Evolutionary conservation across 2,113 vertebrate species (phyloP).

Genomic region (Erythrolamprus reginae): DNA sequence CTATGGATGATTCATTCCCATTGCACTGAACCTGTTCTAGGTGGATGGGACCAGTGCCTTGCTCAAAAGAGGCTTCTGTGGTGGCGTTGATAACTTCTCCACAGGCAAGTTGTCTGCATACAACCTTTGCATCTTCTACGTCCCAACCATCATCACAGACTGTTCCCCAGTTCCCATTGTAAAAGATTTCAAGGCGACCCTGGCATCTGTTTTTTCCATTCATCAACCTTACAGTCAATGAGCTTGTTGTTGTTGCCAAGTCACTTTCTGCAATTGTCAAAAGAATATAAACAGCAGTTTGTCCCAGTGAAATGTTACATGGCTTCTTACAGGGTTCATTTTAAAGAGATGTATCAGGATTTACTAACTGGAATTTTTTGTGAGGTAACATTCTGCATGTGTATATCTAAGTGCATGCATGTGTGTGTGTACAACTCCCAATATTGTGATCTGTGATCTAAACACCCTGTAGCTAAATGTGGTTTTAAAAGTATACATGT

Average conservation of each 20-base stretch:
- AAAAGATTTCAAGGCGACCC: slow-evolving; percentile 7
- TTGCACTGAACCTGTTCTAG: not conserved
- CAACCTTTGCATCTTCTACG: not conserved
- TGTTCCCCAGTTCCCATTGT: slow-evolving; percentile 11
- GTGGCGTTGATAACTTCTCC: not conserved
- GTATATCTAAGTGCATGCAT: too few relatives aligned
- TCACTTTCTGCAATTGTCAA: not conserved
- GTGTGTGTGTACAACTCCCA: too few relatives aligned
- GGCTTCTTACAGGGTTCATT: not conserved
- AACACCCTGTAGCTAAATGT: too few relatives aligned
- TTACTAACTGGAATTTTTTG: not conserved
- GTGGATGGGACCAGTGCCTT: not conserved
- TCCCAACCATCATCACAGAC: slow-evolving; percentile 29
- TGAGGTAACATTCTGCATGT: not conserved
- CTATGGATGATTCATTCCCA: slow-evolving; percentile 1
- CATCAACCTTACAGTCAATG: not conserved
- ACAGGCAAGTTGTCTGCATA: slow-evolving; percentile 19
- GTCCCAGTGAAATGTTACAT: not conserved
- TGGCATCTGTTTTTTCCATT: not conserved
- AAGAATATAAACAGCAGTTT: not conserved
- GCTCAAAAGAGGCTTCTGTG: not conserved
- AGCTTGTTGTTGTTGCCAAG: too few relatives aligned
- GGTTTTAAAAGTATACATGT: too few relatives aligned
- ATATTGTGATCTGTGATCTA: too few relatives aligned
- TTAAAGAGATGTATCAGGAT: not conserved